Evolutionary conservation across 1,140 invertebrate genomes (phyloP).

Genomic region (Colletes gigas): DNA sequence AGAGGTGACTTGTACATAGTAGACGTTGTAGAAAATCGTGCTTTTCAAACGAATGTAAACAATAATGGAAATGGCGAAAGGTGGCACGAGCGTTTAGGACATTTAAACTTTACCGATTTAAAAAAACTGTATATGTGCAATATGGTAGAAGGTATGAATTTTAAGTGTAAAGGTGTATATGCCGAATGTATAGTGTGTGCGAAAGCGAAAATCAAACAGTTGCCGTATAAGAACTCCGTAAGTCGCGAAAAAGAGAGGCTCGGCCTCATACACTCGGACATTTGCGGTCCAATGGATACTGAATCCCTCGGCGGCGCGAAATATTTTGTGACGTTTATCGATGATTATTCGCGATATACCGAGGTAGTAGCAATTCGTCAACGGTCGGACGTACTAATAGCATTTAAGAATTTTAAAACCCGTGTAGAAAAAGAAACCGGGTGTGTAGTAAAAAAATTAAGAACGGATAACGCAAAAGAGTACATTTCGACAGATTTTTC

Average conservation of each 20-base stretch:
- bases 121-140: neutral
- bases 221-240: neutral
- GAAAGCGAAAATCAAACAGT: constrained; percentile 7
- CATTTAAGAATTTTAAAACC: constrained; percentile 5
- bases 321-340: constrained; percentile 22
- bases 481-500: neutral
- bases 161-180: neutral
- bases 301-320: constrained; percentile 30
- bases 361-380: constrained; percentile 39
- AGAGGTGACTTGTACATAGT: neutral
- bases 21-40: neutral
- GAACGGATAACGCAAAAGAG: neutral
- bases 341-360: neutral
- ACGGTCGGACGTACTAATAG: constrained; percentile 36
- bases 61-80: neutral
- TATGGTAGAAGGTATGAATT: constrained; percentile 4
- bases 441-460: neutral
- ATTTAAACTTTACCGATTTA: constrained; percentile 26
- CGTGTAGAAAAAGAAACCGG: neutral
- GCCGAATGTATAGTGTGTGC: neutral
- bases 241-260: neutral
- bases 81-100: constrained; percentile 25
- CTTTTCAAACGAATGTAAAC: neutral
- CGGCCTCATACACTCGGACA: neutral
- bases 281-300: constrained; percentile 41